Evolutionary conservation across 2,113 vertebrate genomes (phyloP).

Genomic region (Odontophorus gujanensis): DNA sequence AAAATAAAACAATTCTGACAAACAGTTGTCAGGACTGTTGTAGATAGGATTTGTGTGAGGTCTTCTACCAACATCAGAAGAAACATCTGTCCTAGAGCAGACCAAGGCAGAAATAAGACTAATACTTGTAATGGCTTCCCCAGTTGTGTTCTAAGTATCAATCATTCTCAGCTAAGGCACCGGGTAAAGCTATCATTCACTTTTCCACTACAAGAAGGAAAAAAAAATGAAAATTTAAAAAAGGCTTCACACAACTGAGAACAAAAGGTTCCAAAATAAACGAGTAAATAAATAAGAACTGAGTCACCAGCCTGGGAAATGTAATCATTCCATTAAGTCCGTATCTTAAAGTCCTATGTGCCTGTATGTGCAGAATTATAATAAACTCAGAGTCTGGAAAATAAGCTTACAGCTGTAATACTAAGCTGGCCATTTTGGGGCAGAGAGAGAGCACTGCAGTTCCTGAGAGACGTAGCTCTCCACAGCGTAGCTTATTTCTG

Average conservation of each 20-base stretch:
- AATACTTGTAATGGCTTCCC: neutral
- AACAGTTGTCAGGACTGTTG: neutral
- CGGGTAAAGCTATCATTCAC: neutral
- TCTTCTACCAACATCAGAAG: neutral
- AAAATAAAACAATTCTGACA: neutral
- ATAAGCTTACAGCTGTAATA: neutral
- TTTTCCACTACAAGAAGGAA: neutral
- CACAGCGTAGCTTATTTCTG: neutral
- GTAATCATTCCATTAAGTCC: neutral
- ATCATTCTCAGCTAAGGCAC: neutral
- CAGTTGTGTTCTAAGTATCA: neutral
- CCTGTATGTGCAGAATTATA: neutral
- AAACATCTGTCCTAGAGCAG: neutral
- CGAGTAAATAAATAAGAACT: neutral
- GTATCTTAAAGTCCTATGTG: neutral
- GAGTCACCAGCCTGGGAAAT: neutral
- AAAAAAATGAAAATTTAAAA: neutral
- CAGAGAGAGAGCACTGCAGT: neutral
- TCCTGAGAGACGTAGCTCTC: neutral
- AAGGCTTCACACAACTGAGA: neutral
- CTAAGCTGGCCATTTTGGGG: neutral
- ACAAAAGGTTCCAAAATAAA: neutral
- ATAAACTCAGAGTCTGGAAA: neutral
- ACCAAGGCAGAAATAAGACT: neutral
- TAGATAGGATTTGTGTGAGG: neutral